phyloP scores from a whole-genome alignment of 2,113 vertebrate species.

The Notothenia rossii region DNA sequence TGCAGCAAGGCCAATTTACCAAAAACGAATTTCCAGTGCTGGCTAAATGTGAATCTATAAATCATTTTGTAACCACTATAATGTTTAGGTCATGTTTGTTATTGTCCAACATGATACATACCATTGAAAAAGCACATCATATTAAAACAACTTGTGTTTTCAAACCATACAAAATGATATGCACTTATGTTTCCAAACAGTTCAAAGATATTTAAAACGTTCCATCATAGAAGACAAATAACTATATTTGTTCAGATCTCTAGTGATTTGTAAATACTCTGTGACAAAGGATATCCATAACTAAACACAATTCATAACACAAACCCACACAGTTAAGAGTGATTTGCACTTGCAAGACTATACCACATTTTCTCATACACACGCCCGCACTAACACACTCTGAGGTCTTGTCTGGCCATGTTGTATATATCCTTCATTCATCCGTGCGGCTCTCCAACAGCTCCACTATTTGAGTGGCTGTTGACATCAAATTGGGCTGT shows the following conservation, averaged over 20 bases:
- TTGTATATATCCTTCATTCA: conserved; percentile 57
- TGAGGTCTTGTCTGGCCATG: conserved; percentile 35
- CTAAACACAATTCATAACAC: not conserved
- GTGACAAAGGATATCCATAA: not conserved
- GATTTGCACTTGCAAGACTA: too few relatives aligned
- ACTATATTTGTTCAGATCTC: too few relatives aligned
- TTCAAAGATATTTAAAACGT: not conserved
- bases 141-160: too few relatives aligned
- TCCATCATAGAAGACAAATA: not conserved
- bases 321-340: not conserved
- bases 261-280: too few relatives aligned
- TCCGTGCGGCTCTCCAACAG: conserved; percentile 48
- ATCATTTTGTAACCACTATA: not conserved
- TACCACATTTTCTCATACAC: conserved; percentile 1
- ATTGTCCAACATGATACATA: not conserved
- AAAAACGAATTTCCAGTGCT: conserved; percentile 49
- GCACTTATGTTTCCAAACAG: too few relatives aligned
- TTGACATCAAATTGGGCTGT: conserved; percentile 65
- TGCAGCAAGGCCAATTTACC: not conserved
- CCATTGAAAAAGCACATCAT: not conserved
- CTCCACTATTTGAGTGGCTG: conserved; percentile 61
- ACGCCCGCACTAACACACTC: conserved; percentile 6
- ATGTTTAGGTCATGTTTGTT: not conserved
- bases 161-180: too few relatives aligned
- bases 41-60: conserved; percentile 60